A percentile compares a stretch with the other conserved stretches of the same genome.
Evolutionary conservation across 2,888 invertebrate species (phyloP).

Genomic region (Phragmatobia fuliginosa): DNA sequence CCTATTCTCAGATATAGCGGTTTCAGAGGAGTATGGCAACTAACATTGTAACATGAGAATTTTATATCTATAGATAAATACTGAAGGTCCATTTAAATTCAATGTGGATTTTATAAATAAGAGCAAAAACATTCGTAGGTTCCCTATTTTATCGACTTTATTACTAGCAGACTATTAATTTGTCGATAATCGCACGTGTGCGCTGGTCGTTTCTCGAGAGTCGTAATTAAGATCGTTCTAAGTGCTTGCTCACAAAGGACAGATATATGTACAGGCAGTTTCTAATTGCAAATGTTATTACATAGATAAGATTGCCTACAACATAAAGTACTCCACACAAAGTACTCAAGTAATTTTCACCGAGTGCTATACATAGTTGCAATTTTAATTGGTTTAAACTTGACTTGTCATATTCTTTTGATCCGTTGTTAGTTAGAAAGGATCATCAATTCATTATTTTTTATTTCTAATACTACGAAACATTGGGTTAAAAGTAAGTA

Average conservation of each 20-base stretch:
- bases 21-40: too few relatives aligned
- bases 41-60: too few relatives aligned
- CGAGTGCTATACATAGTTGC: slow-evolving; percentile 2
- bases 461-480: not conserved
- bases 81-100: not conserved
- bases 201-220: slow-evolving; percentile 6
- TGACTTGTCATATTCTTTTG: not conserved
- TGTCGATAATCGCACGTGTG: slow-evolving; percentile 4
- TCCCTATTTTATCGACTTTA: not conserved
- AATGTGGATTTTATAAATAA: not conserved
- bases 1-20: too few relatives aligned
- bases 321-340: slow-evolving; percentile 17
- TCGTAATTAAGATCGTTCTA: slow-evolving; percentile 45
- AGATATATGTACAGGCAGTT: slow-evolving; percentile 50
- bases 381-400: not conserved
- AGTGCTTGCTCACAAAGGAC: slow-evolving; percentile 36
- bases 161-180: slow-evolving; percentile 1
- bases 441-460: too few relatives aligned
- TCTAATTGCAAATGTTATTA: slow-evolving; percentile 55
- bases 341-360: slow-evolving; percentile 31
- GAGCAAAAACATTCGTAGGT: not conserved
- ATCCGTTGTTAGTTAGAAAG: not conserved
- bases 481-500: not conserved
- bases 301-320: slow-evolving; percentile 23
- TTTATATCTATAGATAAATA: too few relatives aligned